phyloP scores from a whole-genome alignment of 1,140 invertebrate species.

The Drosophila ohnishii region DNA sequence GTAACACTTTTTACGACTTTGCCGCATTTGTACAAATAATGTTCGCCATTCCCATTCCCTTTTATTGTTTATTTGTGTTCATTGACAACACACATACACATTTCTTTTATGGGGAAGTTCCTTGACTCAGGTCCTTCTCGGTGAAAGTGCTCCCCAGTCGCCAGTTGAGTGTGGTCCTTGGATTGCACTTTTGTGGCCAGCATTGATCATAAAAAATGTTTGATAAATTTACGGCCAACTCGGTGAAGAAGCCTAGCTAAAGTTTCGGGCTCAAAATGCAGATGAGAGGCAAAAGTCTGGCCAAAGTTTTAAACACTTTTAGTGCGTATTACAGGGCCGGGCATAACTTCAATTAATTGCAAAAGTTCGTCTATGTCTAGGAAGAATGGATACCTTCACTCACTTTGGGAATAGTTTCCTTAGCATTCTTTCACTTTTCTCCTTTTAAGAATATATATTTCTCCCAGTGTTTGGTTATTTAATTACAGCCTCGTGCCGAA shows the following conservation, averaged over 20 bases:
- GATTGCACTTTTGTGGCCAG: conserved; percentile 57
- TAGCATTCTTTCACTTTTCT: background rate
- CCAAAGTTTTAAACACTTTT: conserved; percentile 25
- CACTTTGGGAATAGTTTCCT: conserved; percentile 12
- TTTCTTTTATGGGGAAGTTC: conserved; percentile 40
- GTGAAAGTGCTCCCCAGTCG: conserved; percentile 52
- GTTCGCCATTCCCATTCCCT: conserved; percentile 29
- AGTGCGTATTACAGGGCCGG: conserved; percentile 6
- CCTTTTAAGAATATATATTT: no score
- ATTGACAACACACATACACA: conserved; percentile 43
- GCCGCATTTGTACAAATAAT: conserved; percentile 49
- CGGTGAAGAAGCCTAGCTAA: background rate
- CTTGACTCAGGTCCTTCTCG: conserved; percentile 27
- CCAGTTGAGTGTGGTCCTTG: conserved; percentile 45
- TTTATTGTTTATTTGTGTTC: conserved; percentile 49
- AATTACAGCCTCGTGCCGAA: conserved; percentile 5
- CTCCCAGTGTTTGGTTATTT: conserved; percentile 1
- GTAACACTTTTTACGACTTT: conserved; percentile 65
- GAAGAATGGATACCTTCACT: background rate
- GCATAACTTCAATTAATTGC: conserved; percentile 23
- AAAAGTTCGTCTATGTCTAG: conserved; percentile 11
- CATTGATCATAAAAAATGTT: conserved; percentile 68
- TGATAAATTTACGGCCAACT: conserved; percentile 32
- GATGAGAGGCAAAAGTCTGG: conserved; percentile 11
- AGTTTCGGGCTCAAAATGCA: conserved; percentile 17